Conservation (phyloP, 2,888 invertebrate genomes). For the Plagodis dolabraria region DNA sequence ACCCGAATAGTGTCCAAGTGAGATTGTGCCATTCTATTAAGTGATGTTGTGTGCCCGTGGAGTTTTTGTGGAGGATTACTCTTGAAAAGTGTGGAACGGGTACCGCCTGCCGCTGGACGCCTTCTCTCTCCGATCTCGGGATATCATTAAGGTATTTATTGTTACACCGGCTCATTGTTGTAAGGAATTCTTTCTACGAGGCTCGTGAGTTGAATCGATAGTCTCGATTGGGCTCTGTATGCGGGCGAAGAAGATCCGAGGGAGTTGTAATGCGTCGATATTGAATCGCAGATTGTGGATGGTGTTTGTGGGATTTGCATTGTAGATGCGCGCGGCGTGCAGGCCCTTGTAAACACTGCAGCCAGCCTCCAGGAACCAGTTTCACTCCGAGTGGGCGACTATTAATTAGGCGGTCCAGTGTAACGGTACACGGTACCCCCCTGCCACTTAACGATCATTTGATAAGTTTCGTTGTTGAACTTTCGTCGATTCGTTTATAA, state of each 20-base stretch:
- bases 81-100: constrained; percentile 76
- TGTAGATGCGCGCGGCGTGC: constrained; percentile 73
- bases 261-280: constrained; percentile 62
- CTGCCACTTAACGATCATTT: constrained; percentile 68
- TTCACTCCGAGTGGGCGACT: constrained; percentile 72
- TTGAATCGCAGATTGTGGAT: constrained; percentile 68
- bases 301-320: constrained; percentile 75
- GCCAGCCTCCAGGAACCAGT: constrained; percentile 58
- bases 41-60: constrained; percentile 76
- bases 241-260: constrained; percentile 49
- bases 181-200: constrained; percentile 80
- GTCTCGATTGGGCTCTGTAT: constrained; percentile 63
- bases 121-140: constrained; percentile 80
- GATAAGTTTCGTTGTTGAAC: constrained; percentile 66
- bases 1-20: constrained; percentile 67
- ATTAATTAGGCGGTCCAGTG: constrained; percentile 71
- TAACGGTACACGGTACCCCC: constrained; percentile 62
- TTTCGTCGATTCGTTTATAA: constrained; percentile 61
- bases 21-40: constrained; percentile 75
- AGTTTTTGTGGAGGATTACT: constrained; percentile 80
- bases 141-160: constrained; percentile 86
- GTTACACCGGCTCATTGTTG: constrained; percentile 84
- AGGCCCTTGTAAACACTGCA: constrained; percentile 60
- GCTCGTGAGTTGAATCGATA: constrained; percentile 80
- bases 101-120: constrained; percentile 77